These are phyloP conservation scores for Podotricha telesiphe DNA, from an alignment of 2,888 invertebrate species.

Conservation along the genomic window DNA sequence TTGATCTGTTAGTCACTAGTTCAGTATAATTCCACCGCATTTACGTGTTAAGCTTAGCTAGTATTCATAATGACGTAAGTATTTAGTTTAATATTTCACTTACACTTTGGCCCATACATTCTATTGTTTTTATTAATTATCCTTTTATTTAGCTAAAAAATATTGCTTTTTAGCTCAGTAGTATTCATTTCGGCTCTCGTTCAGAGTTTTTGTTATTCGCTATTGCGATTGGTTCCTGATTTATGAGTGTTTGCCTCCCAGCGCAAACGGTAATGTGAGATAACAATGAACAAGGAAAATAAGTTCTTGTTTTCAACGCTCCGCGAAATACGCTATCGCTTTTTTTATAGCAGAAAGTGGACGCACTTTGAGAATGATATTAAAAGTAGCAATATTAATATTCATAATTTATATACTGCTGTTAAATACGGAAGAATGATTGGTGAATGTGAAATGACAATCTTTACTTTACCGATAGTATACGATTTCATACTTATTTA, in stretches of 20 bases:
- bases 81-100: neutral
- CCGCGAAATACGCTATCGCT: conserved; percentile 1
- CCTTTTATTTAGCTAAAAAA: too few species aligned
- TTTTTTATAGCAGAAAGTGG: conserved; percentile 6
- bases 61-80: neutral
- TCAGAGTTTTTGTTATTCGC: conserved; percentile 7
- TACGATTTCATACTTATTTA: too few species aligned
- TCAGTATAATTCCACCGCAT: conserved; percentile 1
- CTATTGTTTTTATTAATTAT: too few species aligned
- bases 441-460: neutral
- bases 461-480: neutral
- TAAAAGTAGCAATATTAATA: too few species aligned
- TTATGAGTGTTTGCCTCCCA: neutral
- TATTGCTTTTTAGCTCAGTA: too few species aligned
- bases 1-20: conserved; percentile 13
- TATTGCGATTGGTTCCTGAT: conserved; percentile 7
- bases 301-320: conserved; percentile 7
- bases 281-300: conserved; percentile 21
- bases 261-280: conserved; percentile 11
- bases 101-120: neutral
- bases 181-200: neutral
- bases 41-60: conserved; percentile 1
- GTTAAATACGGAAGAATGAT: neutral
- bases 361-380: neutral
- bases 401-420: too few species aligned